Evolutionary conservation across 37 sponge, comb jelly and placozoan genomes (phyloP).

Genomic region (Crambe crambe): DNA sequence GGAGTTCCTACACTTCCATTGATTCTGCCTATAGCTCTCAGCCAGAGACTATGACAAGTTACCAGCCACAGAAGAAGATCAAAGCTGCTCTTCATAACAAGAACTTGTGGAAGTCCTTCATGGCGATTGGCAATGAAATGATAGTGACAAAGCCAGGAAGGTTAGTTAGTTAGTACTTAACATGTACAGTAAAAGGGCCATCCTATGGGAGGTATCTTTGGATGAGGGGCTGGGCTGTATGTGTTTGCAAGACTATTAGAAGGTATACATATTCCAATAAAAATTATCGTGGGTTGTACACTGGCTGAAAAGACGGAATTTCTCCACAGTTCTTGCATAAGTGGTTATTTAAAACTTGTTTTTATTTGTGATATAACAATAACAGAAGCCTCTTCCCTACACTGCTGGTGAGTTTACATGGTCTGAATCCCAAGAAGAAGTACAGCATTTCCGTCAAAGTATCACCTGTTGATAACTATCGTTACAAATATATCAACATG

Average conservation of each 20-base stretch:
- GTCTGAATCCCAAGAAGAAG: slow-evolving; percentile 38
- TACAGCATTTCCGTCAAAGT: slow-evolving; percentile 58
- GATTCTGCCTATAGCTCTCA: not conserved
- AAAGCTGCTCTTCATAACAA: slow-evolving; percentile 13
- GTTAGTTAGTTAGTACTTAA: slow-evolving; percentile 35
- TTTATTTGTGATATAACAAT: too few relatives aligned
- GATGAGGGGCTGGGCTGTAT: too few relatives aligned
- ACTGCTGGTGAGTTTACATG: slow-evolving; percentile 31
- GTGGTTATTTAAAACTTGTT: too few relatives aligned
- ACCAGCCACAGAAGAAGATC: not conserved
- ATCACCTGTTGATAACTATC: slow-evolving; percentile 29
- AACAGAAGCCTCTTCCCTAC: slow-evolving; percentile 62
- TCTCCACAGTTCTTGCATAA: too few relatives aligned
- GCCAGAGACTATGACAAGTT: not conserved
- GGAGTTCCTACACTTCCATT: too few relatives aligned
- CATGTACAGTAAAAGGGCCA: too few relatives aligned
- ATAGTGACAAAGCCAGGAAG: slow-evolving; percentile 79
- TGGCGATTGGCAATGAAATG: slow-evolving; percentile 71
- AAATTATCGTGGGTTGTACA: too few relatives aligned
- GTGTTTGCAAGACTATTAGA: too few relatives aligned
- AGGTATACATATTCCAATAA: too few relatives aligned
- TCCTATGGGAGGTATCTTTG: too few relatives aligned
- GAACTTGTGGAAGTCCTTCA: slow-evolving; percentile 63
- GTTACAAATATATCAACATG: slow-evolving; percentile 54
- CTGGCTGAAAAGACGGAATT: too few relatives aligned